Base-by-base conservation (phyloP, 2,113 vertebrate species). In the Pomatorhinus ruficollis region DNA sequence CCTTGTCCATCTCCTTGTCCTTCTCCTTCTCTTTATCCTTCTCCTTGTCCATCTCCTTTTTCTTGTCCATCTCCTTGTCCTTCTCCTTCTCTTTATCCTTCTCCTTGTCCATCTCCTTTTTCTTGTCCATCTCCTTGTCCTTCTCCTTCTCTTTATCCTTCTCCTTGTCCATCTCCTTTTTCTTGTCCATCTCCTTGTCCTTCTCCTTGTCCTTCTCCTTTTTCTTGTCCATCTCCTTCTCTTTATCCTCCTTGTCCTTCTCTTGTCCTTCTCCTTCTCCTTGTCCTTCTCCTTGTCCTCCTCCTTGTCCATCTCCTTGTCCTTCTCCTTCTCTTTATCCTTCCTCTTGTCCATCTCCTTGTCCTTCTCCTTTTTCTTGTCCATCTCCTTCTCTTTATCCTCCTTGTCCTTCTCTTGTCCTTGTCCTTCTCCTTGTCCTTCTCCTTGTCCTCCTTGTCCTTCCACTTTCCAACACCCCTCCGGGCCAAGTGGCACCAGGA, bases 401-500 rank as follows among this genome's bases (percentile, higher is more conserved):
- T 25, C n/a, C 23, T 35, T 37, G 1, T 60, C 59, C 37, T 7
- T 59, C 10, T 18, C 35, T 12, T 22, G 10, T 47, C 45, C 35
- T 59, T 17, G 5, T 25, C 56, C 31, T 20, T 7, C 2, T 53
- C 17, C 28, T 18, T 6, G 5, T 53, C 16, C 15, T 11, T 18
- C 10, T 31, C 28, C 28, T 18, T 18, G 3, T 30, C 16, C 28
- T 5, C 19, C 3, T 24, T 35, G 5, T 39, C 37, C 59, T 19
- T 5, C 2, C 20, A 59, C 12, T 76, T 17, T 6, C 7, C 81
- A 15, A 16, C 37, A 5, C 8, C 19, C 5, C 31, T 4, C 31
- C 0, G 31, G 0, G 3, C 45, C 44, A 23, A 40, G 40, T 0
- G 15, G n/a, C 85, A 37, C 11, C 65, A 11, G 11, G 17, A 56